These are phyloP conservation scores for Polypedilum pembai DNA, from an alignment of 1,140 invertebrate genomes.

Conservation along the genomic window DNA sequence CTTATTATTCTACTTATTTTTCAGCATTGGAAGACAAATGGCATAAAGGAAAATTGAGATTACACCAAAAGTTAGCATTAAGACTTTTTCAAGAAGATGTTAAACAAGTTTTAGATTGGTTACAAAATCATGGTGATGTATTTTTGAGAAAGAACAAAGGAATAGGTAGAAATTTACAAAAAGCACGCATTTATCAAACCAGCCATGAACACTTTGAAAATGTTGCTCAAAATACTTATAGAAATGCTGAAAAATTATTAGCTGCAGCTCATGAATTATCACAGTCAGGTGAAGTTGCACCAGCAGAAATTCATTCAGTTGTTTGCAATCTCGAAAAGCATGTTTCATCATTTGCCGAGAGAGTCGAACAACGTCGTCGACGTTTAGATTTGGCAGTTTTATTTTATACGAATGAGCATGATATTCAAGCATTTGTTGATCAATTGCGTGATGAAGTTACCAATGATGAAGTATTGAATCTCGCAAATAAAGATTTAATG, in stretches of 20 bases:
- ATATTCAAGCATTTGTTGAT: constrained; percentile 77
- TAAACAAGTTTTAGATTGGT: constrained; percentile 91
- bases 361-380: constrained; percentile 85
- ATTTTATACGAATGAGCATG: constrained; percentile 94
- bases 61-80: constrained; percentile 88
- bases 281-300: constrained; percentile 90
- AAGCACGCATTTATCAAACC: constrained; percentile 91
- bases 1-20: no score
- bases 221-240: constrained; percentile 97
- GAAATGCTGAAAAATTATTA: constrained; percentile 94
- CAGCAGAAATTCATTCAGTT: constrained; percentile 89
- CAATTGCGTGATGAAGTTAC: constrained; percentile 69
- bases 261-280: constrained; percentile 93
- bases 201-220: constrained; percentile 98
- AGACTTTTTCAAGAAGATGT: constrained; percentile 93
- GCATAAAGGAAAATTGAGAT: constrained; percentile 86
- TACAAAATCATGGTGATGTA: constrained; percentile 97
- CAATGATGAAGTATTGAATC: constrained; percentile 52
- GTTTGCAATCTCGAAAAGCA: constrained; percentile 87
- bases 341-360: constrained; percentile 84
- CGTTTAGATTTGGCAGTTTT: constrained; percentile 87
- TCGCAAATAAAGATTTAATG: constrained; percentile 74
- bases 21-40: constrained; percentile 80
- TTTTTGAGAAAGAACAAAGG: constrained; percentile 94
- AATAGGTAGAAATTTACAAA: constrained; percentile 88